Base-by-base conservation (phyloP, 2,113 vertebrate species). In the Otocyon megalotis region DNA sequence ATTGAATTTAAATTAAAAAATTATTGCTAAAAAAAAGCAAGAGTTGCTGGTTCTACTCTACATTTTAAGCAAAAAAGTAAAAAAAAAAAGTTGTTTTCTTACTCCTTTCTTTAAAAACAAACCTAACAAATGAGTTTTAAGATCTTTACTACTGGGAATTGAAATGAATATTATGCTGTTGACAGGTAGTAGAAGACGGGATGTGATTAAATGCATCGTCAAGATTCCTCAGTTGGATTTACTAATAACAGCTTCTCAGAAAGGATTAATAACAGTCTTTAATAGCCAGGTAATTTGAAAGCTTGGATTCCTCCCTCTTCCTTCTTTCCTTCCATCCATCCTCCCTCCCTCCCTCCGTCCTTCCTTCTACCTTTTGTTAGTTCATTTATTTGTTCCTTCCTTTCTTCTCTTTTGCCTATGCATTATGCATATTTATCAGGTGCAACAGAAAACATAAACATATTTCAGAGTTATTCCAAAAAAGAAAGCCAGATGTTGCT, bases 241-340 rank as follows among this genome's bases (percentile, higher is more conserved):
- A 94, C 95, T 97, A 74, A 19, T 99, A 97, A 97, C 98, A 89
- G 98, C 98, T n/a, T 99, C 99, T 97, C 98, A 99, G 90, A 98
- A 96, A 97, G 99, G 99, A 97, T 77, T 96, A 35, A 53, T 99
- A 90, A 98, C 98, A 16, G 20, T 99, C 95, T 99, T 98, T 94
- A 98, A 96, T n/a, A 98, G 96, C 84, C 96, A 99, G 98, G 98
- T 99, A 99, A 98, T 95, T 94, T 63, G 89, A 74, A 96, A 80
- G 35, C 50, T 97, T 82, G 58, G 20, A 19, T 26, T 12, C 1
- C 15, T 71, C 12, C 54, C 20, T 15, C 2, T 19, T 56, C 60
- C 4, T 17, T 3, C 32, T 43, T 43, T 43, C 10, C 65, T 35
- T 24, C 62, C 4, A 13, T 1, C 3, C 2, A 16, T 37, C 13